Conservation (phyloP, 2,888 invertebrate species). For the Tachina lurida region DNA sequence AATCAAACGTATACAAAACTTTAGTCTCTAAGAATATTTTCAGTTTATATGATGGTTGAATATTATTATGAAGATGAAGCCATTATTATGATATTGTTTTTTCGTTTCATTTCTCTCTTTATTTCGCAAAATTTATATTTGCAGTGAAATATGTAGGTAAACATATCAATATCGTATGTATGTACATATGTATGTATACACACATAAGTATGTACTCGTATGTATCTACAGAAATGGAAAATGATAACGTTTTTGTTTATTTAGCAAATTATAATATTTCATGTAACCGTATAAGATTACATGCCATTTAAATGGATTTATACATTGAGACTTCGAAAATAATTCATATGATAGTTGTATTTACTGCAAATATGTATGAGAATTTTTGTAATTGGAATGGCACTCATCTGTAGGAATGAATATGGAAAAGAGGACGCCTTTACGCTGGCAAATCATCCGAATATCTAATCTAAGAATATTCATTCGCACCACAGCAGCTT, state of each 20-base stretch:
- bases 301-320: no score
- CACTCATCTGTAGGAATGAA: no score
- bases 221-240: slow-evolving; percentile 3
- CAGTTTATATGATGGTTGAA: slow-evolving; percentile 59
- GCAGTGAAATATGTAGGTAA: slow-evolving; percentile 25
- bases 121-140: slow-evolving; percentile 18
- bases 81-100: slow-evolving; percentile 13
- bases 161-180: slow-evolving; percentile 31
- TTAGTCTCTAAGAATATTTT: slow-evolving; percentile 59
- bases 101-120: not conserved
- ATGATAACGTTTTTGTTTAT: slow-evolving; percentile 16
- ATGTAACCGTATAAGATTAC: not conserved
- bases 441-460: no score
- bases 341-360: no score
- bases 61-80: slow-evolving; percentile 46
- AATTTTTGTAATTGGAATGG: no score
- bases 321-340: no score
- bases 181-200: not conserved
- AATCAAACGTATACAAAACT: slow-evolving; percentile 10
- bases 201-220: not conserved
- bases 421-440: no score
- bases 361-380: no score
- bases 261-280: not conserved
- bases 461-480: no score
- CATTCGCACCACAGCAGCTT: no score